Evolutionary conservation across 2,888 invertebrate genomes (phyloP).

Genomic region (Cryptosula pallasiana): DNA sequence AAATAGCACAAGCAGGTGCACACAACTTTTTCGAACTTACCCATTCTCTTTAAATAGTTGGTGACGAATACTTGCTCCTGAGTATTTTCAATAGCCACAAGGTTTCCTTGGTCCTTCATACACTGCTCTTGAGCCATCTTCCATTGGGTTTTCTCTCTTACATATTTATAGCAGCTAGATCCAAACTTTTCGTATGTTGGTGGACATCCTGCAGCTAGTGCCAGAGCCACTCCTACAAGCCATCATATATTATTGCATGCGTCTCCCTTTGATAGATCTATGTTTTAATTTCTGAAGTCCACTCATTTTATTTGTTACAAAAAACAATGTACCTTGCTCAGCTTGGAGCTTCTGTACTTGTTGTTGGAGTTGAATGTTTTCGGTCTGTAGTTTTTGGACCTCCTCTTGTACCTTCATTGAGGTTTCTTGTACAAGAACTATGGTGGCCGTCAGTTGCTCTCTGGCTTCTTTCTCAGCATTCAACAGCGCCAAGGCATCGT

Average conservation of each 20-base stretch:
- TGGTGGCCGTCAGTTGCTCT: conserved; percentile 13
- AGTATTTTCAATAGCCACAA: conserved; percentile 19
- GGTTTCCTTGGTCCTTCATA: conserved; percentile 23
- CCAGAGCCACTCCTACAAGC: conserved; percentile 20
- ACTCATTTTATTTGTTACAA: no score
- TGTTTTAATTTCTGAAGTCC: no score
- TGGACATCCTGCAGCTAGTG: conserved; percentile 24
- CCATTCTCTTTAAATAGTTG: conserved; percentile 5
- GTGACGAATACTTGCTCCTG: conserved; percentile 15
- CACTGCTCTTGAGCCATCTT: conserved; percentile 25
- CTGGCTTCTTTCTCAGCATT: conserved; percentile 14
- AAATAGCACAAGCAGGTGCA: no score
- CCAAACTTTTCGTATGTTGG: conserved; percentile 23
- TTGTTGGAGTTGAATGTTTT: conserved; percentile 1
- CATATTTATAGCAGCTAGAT: conserved; percentile 22
- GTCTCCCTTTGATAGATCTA: no score
- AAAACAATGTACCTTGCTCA: conserved; percentile 24
- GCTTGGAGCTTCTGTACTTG: conserved; percentile 13
- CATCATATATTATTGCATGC: no score
- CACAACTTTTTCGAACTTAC: no score
- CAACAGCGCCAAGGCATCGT: not conserved
- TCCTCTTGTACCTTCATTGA: conserved; percentile 24
- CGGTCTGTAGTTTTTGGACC: conserved; percentile 18
- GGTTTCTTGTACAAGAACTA: conserved; percentile 10
- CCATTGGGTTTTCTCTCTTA: conserved; percentile 21